Evolutionary conservation across 92 coral and sea anemone genomes (phyloP).

Genomic region (Pocillopora meandrina): DNA sequence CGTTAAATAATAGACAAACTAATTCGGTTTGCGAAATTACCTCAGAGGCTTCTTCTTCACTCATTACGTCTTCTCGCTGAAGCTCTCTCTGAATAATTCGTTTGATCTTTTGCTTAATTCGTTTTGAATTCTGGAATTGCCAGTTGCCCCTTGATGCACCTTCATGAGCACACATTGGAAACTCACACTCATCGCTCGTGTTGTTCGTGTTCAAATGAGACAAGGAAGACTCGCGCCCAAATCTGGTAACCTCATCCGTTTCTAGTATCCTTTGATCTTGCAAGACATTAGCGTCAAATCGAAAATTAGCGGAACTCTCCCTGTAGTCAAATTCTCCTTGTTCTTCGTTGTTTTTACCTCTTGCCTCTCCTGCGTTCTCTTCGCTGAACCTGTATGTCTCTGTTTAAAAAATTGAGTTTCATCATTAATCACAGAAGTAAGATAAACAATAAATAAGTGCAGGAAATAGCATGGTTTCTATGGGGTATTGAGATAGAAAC

Average conservation of each 20-base stretch:
- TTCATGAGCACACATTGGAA: neutral
- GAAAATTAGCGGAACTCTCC: neutral
- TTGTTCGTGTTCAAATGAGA: conserved; percentile 18
- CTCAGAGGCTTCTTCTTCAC: conserved; percentile 41
- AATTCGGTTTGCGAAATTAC: neutral
- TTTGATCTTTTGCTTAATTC: conserved; percentile 32
- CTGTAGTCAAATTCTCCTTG: conserved; percentile 17
- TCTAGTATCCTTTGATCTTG: conserved; percentile 56
- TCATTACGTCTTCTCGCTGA: conserved; percentile 47
- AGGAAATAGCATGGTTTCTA: too few relatives aligned
- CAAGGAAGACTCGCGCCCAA: neutral
- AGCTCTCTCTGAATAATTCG: conserved; percentile 41
- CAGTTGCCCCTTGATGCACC: conserved; percentile 19
- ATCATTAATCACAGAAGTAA: neutral
- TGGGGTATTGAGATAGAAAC: too few relatives aligned
- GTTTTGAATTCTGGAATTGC: conserved; percentile 49
- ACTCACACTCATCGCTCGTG: neutral
- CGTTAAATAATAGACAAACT: too few relatives aligned
- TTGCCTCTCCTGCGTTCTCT: neutral
- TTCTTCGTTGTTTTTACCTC: neutral
- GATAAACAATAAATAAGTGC: too few relatives aligned
- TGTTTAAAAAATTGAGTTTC: neutral
- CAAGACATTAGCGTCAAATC: conserved; percentile 52
- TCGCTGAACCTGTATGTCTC: neutral
- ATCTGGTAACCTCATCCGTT: conserved; percentile 29